Percentiles rank a stretch among this genome's conserved stretches.
Evolutionary conservation across 2,113 vertebrate genomes (phyloP).

Genomic region (Atherinomorus stipes): DNA sequence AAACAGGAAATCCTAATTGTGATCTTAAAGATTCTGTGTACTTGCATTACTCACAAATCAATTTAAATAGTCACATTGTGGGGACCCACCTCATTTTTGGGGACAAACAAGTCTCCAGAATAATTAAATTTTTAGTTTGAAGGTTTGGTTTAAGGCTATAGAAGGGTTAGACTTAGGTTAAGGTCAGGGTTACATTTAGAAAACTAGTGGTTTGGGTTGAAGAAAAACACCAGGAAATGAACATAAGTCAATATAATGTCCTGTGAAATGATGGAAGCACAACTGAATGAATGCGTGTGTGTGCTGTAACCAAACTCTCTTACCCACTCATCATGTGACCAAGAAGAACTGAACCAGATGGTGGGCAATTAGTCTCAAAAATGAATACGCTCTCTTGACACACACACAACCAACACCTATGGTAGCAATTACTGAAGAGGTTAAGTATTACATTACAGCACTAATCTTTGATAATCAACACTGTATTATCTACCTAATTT

Average conservation of each 20-base stretch:
- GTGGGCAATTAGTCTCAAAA: constrained; percentile 29
- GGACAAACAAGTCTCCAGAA: background rate
- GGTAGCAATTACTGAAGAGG: constrained; percentile 3
- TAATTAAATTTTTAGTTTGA: background rate
- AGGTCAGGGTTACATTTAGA: background rate
- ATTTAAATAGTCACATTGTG: background rate
- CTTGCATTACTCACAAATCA: background rate
- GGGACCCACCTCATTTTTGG: background rate
- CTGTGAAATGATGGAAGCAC: constrained; percentile 21
- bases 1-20: constrained; percentile 39
- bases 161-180: constrained; percentile 9
- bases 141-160: background rate
- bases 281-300: constrained; percentile 18
- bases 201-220: background rate
- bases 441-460: constrained; percentile 2
- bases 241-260: constrained; percentile 14
- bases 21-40: constrained; percentile 17
- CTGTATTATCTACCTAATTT: constrained; percentile 10
- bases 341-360: constrained; percentile 72
- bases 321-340: constrained; percentile 59
- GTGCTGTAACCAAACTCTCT: constrained; percentile 42
- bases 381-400: constrained; percentile 24
- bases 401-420: background rate
- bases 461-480: background rate
- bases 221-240: constrained; percentile 7